A percentile compares a stretch with the other conserved stretches of the same genome.
These are phyloP conservation scores for Sakesphorus luctuosus DNA, from an alignment of 2,113 vertebrate genomes.

Conservation along the genomic window DNA sequence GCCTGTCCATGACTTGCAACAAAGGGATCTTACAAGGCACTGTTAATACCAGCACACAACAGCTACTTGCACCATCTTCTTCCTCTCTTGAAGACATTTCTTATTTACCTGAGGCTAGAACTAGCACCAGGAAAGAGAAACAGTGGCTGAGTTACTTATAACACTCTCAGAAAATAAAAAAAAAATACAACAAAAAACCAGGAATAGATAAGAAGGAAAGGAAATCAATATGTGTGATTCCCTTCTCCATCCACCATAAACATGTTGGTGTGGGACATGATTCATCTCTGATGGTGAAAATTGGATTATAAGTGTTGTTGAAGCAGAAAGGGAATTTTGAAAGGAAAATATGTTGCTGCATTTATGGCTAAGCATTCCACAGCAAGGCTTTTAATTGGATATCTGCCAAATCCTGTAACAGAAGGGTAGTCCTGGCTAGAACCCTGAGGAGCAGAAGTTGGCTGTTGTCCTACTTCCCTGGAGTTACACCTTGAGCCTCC, in stretches of 20 bases:
- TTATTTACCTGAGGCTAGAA: background rate
- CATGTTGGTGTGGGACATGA: slow-evolving; percentile 35
- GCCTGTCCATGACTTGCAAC: background rate
- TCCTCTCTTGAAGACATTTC: background rate
- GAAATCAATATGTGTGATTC: slow-evolving; percentile 54
- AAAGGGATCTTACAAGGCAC: background rate
- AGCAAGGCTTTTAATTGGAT: slow-evolving; percentile 1
- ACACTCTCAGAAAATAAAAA: background rate
- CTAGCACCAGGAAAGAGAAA: background rate
- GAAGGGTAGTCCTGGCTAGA: background rate
- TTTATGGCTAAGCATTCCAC: background rate
- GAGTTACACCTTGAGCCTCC: background rate
- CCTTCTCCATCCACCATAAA: slow-evolving; percentile 36
- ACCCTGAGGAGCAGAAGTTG: background rate
- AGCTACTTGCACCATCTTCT: background rate
- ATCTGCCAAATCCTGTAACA: background rate
- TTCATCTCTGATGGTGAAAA: slow-evolving; percentile 55
- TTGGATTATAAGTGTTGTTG: slow-evolving; percentile 43
- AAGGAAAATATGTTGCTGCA: slow-evolving; percentile 14
- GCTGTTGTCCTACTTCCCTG: background rate
- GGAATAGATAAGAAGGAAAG: background rate
- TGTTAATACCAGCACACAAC: background rate
- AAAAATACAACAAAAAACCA: background rate
- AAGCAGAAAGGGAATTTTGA: slow-evolving; percentile 55
- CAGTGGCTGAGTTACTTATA: background rate